Base-by-base conservation (phyloP, 2,888 invertebrate genomes). In the Subacronicta megacephala region DNA sequence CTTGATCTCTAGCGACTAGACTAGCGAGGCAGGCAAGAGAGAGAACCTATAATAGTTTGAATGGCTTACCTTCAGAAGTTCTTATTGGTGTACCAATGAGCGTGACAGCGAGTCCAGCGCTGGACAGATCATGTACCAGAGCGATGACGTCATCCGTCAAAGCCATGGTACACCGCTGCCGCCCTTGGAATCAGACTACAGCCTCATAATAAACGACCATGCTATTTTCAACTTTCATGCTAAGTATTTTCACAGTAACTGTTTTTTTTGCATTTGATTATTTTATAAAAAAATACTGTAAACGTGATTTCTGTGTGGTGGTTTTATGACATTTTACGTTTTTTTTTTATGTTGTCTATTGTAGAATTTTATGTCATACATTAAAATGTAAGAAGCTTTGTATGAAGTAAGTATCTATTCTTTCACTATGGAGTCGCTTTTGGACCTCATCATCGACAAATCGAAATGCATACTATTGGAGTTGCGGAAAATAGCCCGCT, bases 91-190 rank as follows among this genome's bases (percentile, higher is more conserved):
- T 3, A 5, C 37, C 37, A 29, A 56, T 47, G 5, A 51, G 3
- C 0, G 40, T 38, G 18, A 31, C 29, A 41, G 64, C 43, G 16
- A 47, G 43, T 0, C 29, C 44, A 9, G 20, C 44, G 9, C 17
- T 16, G 7, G 47, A 45, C 1, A 37, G 10, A 1, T 70, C 47
- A 18, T 40, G 43, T 1, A 41, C 29, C 5, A 62, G 10, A 26
- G 49, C 31, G 5, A 47, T 44, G 9, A 47, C 36, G 0, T 56
- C 71, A 9, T 65, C 71, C 7, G 43, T 9, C 0, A 40, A 36
- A 29, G 65, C 43, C 65, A 70, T 65, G 13, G 12, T 17, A 20
- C 17, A 23, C 3, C 16, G 4, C 7, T 26, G 23, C 7, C 12
- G 17, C 29, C 35, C 36, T 7, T 7, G 10, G 16, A n/a, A 0